Percentiles rank a stretch among this genome's conserved stretches.
phyloP scores from a whole-genome alignment of 2,797 vertebrate species.

The Basileuterus tristriatus region DNA sequence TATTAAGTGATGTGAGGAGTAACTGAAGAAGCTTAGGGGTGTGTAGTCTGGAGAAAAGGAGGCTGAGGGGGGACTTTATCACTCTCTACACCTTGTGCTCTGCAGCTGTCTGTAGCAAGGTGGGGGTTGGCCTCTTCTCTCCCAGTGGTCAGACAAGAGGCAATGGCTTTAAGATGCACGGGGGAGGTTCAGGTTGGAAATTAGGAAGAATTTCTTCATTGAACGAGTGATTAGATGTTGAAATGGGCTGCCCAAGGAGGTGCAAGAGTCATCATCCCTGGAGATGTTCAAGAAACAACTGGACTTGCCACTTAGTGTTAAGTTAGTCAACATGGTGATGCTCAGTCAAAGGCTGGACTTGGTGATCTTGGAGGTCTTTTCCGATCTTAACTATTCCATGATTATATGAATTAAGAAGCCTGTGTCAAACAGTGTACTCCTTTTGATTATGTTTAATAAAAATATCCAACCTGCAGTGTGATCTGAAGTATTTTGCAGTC shows the following conservation, averaged over 20 bases:
- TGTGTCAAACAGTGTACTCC: background rate
- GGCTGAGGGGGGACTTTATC: background rate
- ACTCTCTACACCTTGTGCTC: background rate
- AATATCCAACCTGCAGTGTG: background rate
- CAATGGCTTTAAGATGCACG: background rate
- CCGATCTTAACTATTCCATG: background rate
- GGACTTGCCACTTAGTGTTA: background rate
- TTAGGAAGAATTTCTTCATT: background rate
- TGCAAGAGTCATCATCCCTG: background rate
- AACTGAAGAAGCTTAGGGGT: background rate
- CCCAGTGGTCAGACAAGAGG: background rate
- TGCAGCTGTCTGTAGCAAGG: background rate
- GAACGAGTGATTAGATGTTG: background rate
- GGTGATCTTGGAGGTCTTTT: background rate
- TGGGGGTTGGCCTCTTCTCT: background rate
- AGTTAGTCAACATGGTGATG: background rate
- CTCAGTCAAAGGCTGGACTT: background rate
- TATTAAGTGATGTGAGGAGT: no score
- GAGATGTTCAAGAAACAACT: background rate
- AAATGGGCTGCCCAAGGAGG: background rate
- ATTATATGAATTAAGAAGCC: background rate
- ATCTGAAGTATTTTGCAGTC: background rate
- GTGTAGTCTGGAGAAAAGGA: background rate
- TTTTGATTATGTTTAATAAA: background rate
- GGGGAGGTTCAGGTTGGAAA: background rate